Conservation (phyloP, 2,113 vertebrate genomes). For the Atractosteus spatula region DNA sequence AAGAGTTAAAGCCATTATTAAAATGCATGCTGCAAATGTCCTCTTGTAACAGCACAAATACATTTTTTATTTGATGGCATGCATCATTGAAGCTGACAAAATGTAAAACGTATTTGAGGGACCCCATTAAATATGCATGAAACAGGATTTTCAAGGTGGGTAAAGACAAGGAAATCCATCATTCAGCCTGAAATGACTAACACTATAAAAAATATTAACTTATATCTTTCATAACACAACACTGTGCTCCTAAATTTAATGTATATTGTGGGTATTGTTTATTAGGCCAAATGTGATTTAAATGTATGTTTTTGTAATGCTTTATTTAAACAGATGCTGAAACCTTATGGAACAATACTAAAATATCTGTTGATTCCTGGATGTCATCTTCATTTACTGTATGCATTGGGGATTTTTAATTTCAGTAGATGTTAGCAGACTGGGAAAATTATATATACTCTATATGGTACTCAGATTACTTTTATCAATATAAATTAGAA, state of each 20-base stretch:
- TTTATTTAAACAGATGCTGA: too few relatives aligned
- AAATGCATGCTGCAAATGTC: not conserved
- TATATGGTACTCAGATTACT: too few relatives aligned
- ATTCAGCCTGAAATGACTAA: slow-evolving; percentile 58
- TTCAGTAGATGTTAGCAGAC: too few relatives aligned
- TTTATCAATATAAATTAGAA: too few relatives aligned
- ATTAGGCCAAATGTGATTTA: slow-evolving; percentile 13
- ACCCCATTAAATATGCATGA: slow-evolving; percentile 71
- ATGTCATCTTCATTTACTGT: too few relatives aligned
- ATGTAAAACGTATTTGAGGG: slow-evolving; percentile 70
- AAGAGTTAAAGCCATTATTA: too few relatives aligned
- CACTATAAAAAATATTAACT: slow-evolving; percentile 48
- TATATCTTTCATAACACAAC: not conserved
- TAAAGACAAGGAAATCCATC: slow-evolving; percentile 67
- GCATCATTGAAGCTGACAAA: slow-evolving; percentile 71
- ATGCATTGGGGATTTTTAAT: too few relatives aligned
- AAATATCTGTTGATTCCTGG: too few relatives aligned
- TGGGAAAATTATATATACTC: too few relatives aligned
- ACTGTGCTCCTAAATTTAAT: not conserved
- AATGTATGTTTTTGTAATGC: too few relatives aligned
- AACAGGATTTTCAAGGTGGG: slow-evolving; percentile 62
- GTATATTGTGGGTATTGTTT: not conserved
- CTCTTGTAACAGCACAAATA: slow-evolving; percentile 23
- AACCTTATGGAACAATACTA: too few relatives aligned
- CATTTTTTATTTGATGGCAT: slow-evolving; percentile 58